A percentile compares a stretch with the other conserved stretches of the same genome.
phyloP scores from a whole-genome alignment of 2,113 vertebrate species.

The Saccopteryx leptura region DNA sequence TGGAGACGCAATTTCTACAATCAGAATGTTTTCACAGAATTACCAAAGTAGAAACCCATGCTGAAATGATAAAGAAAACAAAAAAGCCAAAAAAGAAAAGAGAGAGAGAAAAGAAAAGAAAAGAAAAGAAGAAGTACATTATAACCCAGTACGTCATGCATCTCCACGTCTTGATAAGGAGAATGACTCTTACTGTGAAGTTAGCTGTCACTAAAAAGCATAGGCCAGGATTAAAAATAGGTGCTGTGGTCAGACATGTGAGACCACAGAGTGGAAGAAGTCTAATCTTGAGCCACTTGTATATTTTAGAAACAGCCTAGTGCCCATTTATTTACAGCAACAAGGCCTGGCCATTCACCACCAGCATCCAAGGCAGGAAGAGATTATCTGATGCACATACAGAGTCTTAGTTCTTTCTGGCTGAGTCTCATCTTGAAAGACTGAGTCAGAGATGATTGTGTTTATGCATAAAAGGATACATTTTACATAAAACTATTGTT shows the following conservation, averaged over 20 bases:
- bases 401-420: neutral
- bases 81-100: neutral
- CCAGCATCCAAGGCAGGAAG: conserved; percentile 51
- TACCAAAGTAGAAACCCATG: neutral
- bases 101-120: neutral
- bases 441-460: neutral
- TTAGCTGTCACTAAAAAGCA: conserved; percentile 69
- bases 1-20: neutral
- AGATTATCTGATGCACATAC: neutral
- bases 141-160: conserved; percentile 6
- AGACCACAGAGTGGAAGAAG: conserved; percentile 79
- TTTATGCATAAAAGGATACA: conserved; percentile 33
- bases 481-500: neutral
- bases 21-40: conserved; percentile 27
- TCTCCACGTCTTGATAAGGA: neutral
- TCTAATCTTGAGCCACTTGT: conserved; percentile 62
- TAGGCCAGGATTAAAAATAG: conserved; percentile 79
- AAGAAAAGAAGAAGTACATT: neutral
- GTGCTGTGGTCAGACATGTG: conserved; percentile 78
- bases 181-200: conserved; percentile 60
- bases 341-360: conserved; percentile 21
- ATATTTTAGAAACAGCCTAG: conserved; percentile 21
- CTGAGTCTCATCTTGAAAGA: neutral
- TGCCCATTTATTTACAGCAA: conserved; percentile 75
- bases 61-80: conserved; percentile 12